Conservation (phyloP, 1,140 invertebrate genomes). For the Calosoma granatense region DNA sequence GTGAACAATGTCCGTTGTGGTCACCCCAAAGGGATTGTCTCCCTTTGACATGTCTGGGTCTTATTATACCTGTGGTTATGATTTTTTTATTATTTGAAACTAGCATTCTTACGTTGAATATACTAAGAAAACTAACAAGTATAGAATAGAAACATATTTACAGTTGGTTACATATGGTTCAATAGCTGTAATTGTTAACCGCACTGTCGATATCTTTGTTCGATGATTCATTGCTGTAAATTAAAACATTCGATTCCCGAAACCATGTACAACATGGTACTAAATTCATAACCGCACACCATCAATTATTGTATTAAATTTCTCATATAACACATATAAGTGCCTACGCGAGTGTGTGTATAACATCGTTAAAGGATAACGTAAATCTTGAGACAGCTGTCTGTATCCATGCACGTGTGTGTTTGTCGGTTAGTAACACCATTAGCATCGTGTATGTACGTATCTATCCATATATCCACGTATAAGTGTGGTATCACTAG, state of each 20-base stretch:
- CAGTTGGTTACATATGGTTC: too few species aligned
- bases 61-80: too few species aligned
- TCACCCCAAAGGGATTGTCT: too few species aligned
- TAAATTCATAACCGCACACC: neutral
- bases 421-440: neutral
- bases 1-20: neutral
- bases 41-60: too few species aligned
- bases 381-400: neutral
- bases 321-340: neutral
- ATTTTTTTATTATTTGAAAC: too few species aligned
- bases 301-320: neutral
- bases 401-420: too few species aligned
- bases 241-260: neutral
- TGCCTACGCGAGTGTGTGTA: neutral
- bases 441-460: neutral
- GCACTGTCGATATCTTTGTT: neutral
- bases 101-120: too few species aligned
- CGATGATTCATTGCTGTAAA: neutral
- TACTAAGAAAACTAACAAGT: too few species aligned
- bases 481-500: too few species aligned
- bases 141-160: too few species aligned
- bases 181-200: neutral
- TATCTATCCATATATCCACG: neutral
- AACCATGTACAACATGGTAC: neutral
- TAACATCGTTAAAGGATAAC: neutral